A percentile compares a stretch with the other conserved stretches of the same genome.
phyloP scores from a whole-genome alignment of 2,888 invertebrate genomes.

The Neoaliturus tenellus region DNA sequence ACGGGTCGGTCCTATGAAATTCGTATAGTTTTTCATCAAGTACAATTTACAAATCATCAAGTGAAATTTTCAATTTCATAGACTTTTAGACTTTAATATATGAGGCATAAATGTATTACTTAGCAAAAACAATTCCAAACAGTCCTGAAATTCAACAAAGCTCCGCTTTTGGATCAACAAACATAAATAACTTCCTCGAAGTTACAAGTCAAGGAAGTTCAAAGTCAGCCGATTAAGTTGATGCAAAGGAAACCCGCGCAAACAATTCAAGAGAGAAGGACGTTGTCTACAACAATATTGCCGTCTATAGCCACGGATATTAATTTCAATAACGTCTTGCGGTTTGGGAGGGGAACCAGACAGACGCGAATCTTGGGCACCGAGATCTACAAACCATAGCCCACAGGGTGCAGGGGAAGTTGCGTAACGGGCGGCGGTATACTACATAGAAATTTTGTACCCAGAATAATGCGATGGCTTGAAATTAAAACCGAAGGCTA shows the following conservation, averaged over 20 bases:
- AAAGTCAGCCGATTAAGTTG: conserved; percentile 35
- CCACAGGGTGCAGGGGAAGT: too few species aligned
- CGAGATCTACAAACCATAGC: neutral
- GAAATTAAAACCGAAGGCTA: too few species aligned
- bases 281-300: conserved; percentile 37
- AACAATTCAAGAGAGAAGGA: neutral
- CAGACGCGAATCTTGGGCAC: neutral
- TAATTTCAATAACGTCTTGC: conserved; percentile 51
- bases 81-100: too few species aligned
- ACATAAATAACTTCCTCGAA: neutral
- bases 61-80: too few species aligned
- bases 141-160: neutral
- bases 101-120: too few species aligned
- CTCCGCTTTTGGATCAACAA: neutral
- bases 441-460: too few species aligned
- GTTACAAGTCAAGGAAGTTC: conserved; percentile 16
- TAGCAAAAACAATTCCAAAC: neutral
- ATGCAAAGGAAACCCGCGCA: conserved; percentile 3
- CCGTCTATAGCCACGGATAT: conserved; percentile 34
- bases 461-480: too few species aligned
- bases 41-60: too few species aligned
- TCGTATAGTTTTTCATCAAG: too few species aligned
- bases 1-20: too few species aligned
- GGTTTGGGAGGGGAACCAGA: conserved; percentile 21
- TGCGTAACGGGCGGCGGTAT: too few species aligned